phyloP scores from a whole-genome alignment of 2,797 vertebrate species.

The Rhynchonycteris naso region DNA sequence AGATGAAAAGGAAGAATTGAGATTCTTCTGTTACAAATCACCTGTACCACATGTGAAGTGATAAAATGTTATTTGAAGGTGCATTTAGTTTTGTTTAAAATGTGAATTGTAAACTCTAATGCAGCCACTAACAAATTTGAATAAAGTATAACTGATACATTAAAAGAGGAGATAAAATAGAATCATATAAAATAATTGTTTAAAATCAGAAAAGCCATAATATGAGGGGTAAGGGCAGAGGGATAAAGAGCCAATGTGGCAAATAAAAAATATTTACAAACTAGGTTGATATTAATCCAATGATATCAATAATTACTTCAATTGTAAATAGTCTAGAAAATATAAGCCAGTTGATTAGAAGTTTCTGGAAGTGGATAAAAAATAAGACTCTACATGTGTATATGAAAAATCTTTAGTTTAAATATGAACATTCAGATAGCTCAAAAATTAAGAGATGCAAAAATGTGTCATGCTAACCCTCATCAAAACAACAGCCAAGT shows the following conservation, averaged over 20 bases:
- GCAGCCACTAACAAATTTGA: neutral
- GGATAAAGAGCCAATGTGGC: neutral
- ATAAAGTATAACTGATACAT: neutral
- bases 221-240: accelerated
- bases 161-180: neutral
- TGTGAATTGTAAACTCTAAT: neutral
- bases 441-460: neutral
- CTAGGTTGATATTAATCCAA: neutral
- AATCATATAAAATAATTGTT: neutral
- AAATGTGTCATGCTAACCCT: neutral
- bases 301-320: neutral
- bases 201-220: neutral
- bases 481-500: neutral
- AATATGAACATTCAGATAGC: neutral
- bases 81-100: neutral
- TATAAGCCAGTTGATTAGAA: neutral
- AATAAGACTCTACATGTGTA: neutral
- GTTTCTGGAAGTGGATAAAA: neutral
- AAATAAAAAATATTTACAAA: neutral
- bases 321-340: neutral
- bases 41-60: neutral
- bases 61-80: neutral
- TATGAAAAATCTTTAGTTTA: neutral
- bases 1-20: neutral
- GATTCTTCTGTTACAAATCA: neutral